Evolutionary conservation across 2,113 vertebrate genomes (phyloP), one percentile per base, ranked within the genome.

Genomic region (Thalassarche chlororhynchos): DNA sequence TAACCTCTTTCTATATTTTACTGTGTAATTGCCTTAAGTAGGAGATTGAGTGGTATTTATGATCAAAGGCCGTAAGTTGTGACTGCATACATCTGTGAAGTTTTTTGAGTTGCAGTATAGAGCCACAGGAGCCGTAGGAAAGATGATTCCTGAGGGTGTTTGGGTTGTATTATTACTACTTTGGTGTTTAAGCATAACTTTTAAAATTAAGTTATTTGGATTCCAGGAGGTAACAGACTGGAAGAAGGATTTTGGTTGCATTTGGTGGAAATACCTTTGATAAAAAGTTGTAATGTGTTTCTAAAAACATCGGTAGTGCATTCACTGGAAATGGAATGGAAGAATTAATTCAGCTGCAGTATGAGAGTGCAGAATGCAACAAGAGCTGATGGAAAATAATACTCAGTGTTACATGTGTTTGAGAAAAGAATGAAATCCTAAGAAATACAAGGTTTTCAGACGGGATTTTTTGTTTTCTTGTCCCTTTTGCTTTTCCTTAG

Each of bases 221-320:
- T 86, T 78, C 10, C 19, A 40, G 86, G 57, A 66, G 32, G 26
- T 70, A 24, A 32, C 20, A 40, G 81, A 49, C 57, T 62, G 40
- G 36, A 62, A 62, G 75, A 51, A 71, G 29, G 82, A 10, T 61
- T 84, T 40, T 61, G 54, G 19, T 82, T 78, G 55, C 60, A 40
- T 58, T 58, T 29, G 75, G 36, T 85, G 42, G 42, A 47, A 76
- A 40, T 66, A 44, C 10, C 28, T 65, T 58, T 44, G 55, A 8
- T 64, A 32, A 77, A 29, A 89, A 26, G 42, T 18, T 31, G 26
- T 60, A 18, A 60, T 34, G 16, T 57, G 44, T 76, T 69, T 81
- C 36, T 68, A 4, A 57, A 72, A 44, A 3, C 36, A 7, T 20
- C 0, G 1, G 10, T 21, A 18, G 36, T 10, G 47, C 15, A 1